Evolutionary conservation across 2,797 vertebrate genomes (phyloP), one percentile per base, ranked within the genome.

Genomic region (Microchirus variegatus): DNA sequence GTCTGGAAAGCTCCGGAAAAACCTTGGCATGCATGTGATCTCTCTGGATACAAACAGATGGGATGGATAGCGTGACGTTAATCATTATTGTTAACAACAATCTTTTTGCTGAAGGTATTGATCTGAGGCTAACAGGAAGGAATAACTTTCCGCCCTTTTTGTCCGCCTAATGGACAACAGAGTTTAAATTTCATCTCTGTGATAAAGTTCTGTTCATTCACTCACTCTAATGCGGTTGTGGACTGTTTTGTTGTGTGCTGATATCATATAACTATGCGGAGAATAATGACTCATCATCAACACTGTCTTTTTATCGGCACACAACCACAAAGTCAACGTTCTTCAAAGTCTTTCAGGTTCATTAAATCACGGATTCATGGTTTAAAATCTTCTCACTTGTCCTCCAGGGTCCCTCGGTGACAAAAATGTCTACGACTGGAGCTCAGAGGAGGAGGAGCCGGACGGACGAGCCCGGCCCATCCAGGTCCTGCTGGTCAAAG

Each of bases 401-500:
- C 42, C 67, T 16, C 1, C 89, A 98, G 97, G 97, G 59, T 95
- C 96, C 46, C 96, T 99, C 86, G 88, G 93, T 31, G 97, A 99
- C 74, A 97, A 95, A 78, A 80, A 89, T 12, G 81, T 90, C 12
- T 97, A 95, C 0, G 96, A 98, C 70, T 99, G 97, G 97, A 98
- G 96, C 87, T 97, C 96, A 0, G 97, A 99, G 90, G 97, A 99
- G 59, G 97, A 99, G 67, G 96, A 98, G 22, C 89, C 94, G 0
- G 96, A 96, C 16, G 94, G 93, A 70, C 94, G 95, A 53, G 96
- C 97, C 5, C 93, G 94, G 12, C 97, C 97, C 0, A 88, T 99
- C 44, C 97, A 99, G 81, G 96, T 99, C 51, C 94, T 99, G 67
- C 91, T 99, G 63, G 96, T 99, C 61, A 99, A 97, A 69, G 97